A percentile compares a stretch with the other conserved stretches of the same genome.
These are phyloP conservation scores for Paramuricea clavata DNA, from an alignment of 92 coral and sea anemone genomes.

Conservation along the genomic window DNA sequence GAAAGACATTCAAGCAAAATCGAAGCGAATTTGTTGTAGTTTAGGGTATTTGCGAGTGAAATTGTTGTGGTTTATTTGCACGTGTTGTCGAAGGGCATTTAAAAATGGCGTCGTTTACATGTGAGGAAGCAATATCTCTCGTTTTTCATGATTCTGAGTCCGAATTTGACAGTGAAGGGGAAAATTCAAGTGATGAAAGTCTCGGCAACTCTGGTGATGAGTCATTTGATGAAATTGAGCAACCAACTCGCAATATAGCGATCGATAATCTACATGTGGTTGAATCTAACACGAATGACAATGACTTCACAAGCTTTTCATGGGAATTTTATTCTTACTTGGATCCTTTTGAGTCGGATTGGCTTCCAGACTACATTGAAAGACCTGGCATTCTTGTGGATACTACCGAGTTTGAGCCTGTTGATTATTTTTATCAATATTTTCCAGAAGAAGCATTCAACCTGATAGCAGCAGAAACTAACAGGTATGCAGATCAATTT, in stretches of 20 bases:
- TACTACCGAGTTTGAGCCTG: constrained; percentile 57
- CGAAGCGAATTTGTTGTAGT: too few species aligned
- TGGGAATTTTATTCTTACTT: constrained; percentile 52
- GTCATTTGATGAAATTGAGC: constrained; percentile 12
- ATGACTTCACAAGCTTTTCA: constrained; percentile 1
- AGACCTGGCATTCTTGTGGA: constrained; percentile 62
- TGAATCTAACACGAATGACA: constrained; percentile 20
- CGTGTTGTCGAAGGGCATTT: constrained; percentile 42
- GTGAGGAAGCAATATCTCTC: constrained; percentile 47
- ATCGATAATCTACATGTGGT: background rate
- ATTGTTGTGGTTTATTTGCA: background rate
- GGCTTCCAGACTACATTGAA: constrained; percentile 57
- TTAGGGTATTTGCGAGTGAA: too few species aligned
- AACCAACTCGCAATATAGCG: constrained; percentile 9
- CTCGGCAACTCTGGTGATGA: constrained; percentile 24
- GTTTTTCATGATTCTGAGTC: constrained; percentile 67
- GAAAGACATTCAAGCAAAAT: too few species aligned
- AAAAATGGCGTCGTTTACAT: constrained; percentile 67
- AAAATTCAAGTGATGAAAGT: constrained; percentile 37
- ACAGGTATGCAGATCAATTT: constrained; percentile 67
- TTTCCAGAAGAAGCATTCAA: constrained; percentile 67
- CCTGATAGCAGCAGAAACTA: constrained; percentile 58
- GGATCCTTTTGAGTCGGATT: constrained; percentile 51
- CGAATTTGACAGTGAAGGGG: constrained; percentile 54
- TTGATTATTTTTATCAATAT: constrained; percentile 58